Evolutionary conservation across 1,140 invertebrate genomes (phyloP).

Genomic region (Nylanderia fulva): DNA sequence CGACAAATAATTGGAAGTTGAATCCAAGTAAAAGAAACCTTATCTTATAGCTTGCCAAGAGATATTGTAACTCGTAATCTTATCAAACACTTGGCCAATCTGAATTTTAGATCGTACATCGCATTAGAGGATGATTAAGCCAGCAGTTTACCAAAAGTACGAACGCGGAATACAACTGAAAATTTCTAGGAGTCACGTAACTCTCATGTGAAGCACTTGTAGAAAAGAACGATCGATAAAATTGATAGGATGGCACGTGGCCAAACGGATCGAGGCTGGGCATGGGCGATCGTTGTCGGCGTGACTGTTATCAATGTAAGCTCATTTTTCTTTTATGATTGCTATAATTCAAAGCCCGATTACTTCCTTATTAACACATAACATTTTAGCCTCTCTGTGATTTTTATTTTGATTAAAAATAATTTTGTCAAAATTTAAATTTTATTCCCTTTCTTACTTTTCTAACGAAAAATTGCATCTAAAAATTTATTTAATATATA

Average conservation of each 20-base stretch:
- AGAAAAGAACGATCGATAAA: background rate
- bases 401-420: background rate
- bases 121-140: background rate
- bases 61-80: slow-evolving; percentile 50
- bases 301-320: slow-evolving; percentile 87
- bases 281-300: slow-evolving; percentile 89
- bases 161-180: slow-evolving; percentile 21
- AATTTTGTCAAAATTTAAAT: background rate
- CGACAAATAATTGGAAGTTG: background rate
- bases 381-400: background rate
- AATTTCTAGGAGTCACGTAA: background rate
- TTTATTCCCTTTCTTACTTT: background rate
- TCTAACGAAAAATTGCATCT: background rate
- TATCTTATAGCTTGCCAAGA: background rate
- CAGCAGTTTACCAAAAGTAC: slow-evolving; percentile 39
- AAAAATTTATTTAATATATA: background rate
- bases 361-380: background rate
- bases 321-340: background rate
- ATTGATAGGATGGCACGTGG: slow-evolving; percentile 46
- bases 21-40: slow-evolving; percentile 8
- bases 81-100: slow-evolving; percentile 57
- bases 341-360: background rate
- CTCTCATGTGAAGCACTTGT: background rate
- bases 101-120: slow-evolving; percentile 22
- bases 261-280: slow-evolving; percentile 88